These are phyloP conservation scores for Uromys caudimaculatus DNA, from an alignment of 2,797 vertebrate species.

Conservation along the genomic window DNA sequence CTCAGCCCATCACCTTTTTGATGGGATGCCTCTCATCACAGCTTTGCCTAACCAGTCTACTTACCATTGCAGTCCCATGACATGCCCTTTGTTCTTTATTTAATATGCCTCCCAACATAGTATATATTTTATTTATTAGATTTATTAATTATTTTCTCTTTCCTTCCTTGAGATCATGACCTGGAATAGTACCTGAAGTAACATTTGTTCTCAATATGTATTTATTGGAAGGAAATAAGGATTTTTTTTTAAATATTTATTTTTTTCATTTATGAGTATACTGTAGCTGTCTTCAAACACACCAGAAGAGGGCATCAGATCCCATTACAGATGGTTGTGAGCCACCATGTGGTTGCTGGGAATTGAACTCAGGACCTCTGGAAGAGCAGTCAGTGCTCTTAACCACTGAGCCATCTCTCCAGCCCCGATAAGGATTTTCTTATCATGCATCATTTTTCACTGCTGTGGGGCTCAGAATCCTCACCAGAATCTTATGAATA, in stretches of 20 bases:
- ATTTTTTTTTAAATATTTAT: too few species aligned
- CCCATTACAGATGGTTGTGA: too few species aligned
- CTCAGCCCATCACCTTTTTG: not conserved
- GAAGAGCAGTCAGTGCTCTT: too few species aligned
- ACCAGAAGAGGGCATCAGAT: too few species aligned
- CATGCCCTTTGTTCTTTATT: not conserved
- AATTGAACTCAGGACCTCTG: too few species aligned
- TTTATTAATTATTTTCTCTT: constrained; percentile 18
- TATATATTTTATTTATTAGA: not conserved
- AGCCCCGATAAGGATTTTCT: not conserved
- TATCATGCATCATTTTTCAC: not conserved
- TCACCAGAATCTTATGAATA: not conserved
- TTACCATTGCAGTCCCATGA: not conserved
- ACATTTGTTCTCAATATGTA: not conserved
- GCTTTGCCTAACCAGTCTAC: not conserved
- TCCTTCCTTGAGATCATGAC: not conserved
- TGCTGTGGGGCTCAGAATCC: not conserved
- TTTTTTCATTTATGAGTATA: too few species aligned
- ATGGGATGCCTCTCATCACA: not conserved
- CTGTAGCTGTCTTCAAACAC: too few species aligned
- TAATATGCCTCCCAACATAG: not conserved
- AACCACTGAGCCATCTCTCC: too few species aligned
- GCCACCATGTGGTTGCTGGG: too few species aligned
- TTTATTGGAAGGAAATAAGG: not conserved
- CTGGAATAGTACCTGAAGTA: not conserved